Evolutionary conservation across 2,888 invertebrate species (phyloP).

Genomic region (Dolichomitus sp.): DNA sequence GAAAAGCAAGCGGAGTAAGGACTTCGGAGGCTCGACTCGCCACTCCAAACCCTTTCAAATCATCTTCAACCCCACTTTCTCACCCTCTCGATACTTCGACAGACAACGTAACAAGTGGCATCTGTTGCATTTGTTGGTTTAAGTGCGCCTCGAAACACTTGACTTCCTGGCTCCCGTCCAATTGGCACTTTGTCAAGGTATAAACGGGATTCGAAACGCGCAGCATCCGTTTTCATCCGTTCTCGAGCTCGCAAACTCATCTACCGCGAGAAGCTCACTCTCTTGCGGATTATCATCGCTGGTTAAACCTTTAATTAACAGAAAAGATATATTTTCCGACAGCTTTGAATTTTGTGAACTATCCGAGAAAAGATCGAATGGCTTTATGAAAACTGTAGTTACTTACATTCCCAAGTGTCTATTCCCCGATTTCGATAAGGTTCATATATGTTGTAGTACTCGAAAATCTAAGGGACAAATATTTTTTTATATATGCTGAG

Average conservation of each 20-base stretch:
- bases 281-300: conserved; percentile 47
- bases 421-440: no score
- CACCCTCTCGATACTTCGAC: conserved; percentile 32
- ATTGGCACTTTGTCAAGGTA: conserved; percentile 81
- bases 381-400: neutral
- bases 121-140: conserved; percentile 83
- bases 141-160: conserved; percentile 79
- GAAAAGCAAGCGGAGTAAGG: neutral
- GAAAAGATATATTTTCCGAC: neutral
- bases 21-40: neutral
- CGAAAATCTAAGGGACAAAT: no score
- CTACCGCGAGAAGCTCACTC: neutral
- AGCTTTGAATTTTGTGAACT: neutral
- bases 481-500: no score
- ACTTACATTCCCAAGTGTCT: no score
- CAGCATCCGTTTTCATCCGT: conserved; percentile 43
- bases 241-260: conserved; percentile 40
- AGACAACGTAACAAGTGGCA: conserved; percentile 83
- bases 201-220: conserved; percentile 55
- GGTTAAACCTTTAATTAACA: conserved; percentile 33
- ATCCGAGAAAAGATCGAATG: neutral
- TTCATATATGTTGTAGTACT: no score
- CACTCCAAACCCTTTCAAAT: conserved; percentile 25
- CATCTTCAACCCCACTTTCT: conserved; percentile 11
- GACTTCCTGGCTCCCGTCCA: conserved; percentile 83